A percentile compares a stretch with the other conserved stretches of the same genome.
Conservation (phyloP, 2,797 vertebrate species). For the Erethizon dorsatum region DNA sequence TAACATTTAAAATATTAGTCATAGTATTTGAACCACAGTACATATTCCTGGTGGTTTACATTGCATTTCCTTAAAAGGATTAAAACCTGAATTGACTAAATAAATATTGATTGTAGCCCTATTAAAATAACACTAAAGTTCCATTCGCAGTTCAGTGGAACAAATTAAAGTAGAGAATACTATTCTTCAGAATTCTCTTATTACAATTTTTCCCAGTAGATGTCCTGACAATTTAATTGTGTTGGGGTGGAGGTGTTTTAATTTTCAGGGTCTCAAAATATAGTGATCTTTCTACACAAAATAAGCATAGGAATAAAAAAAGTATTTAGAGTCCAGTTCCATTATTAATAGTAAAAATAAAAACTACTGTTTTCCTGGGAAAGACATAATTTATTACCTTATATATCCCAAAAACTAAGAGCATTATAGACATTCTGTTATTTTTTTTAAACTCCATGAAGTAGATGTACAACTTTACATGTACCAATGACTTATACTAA, state of each 20-base stretch:
- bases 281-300: background rate
- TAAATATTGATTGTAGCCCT: background rate
- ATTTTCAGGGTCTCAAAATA: background rate
- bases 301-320: background rate
- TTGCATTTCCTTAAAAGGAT: background rate
- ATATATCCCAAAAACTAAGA: background rate
- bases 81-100: background rate
- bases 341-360: background rate
- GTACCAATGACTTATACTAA: background rate
- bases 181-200: background rate
- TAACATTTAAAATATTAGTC: background rate
- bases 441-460: background rate
- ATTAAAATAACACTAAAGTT: background rate
- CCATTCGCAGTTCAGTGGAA: background rate
- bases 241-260: background rate
- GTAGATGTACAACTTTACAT: background rate
- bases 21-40: background rate
- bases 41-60: background rate
- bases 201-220: background rate
- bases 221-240: background rate
- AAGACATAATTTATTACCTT: background rate
- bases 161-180: background rate
- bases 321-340: background rate
- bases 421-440: background rate
- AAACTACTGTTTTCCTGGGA: background rate